These are phyloP conservation scores for Hypena proboscidalis DNA, from an alignment of 2,888 invertebrate genomes.

Conservation along the genomic window DNA sequence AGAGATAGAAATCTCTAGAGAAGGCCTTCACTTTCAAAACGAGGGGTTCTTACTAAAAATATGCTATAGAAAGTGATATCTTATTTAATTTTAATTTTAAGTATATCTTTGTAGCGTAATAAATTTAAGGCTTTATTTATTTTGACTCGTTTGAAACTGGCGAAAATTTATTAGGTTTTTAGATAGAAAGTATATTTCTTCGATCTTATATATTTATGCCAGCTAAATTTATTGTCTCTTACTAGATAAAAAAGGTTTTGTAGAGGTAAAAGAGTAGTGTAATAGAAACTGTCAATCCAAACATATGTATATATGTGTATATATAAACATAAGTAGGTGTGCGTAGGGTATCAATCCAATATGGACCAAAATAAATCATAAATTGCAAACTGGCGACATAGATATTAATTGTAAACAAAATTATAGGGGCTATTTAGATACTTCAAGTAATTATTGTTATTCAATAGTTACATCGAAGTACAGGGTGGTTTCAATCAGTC, in stretches of 20 bases:
- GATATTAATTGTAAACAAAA: conserved; percentile 9
- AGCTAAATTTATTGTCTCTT: conserved; percentile 8
- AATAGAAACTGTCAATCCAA: neutral
- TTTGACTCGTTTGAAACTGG: no score
- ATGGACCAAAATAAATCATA: conserved; percentile 25
- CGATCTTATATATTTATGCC: no score
- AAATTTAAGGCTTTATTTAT: no score
- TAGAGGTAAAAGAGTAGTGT: neutral
- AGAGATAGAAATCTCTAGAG: no score
- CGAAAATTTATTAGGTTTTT: no score
- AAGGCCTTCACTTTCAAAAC: no score
- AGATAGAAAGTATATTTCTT: no score
- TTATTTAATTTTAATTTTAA: no score
- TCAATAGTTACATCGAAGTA: conserved; percentile 43
- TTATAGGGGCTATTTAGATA: conserved; percentile 18
- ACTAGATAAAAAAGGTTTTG: no score
- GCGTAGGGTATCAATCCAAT: conserved; percentile 25
- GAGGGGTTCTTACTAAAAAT: no score
- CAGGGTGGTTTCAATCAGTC: conserved; percentile 68
- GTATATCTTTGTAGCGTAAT: no score
- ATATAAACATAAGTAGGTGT: conserved; percentile 3
- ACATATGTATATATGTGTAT: conserved; percentile 3
- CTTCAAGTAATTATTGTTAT: conserved; percentile 23
- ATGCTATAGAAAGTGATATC: no score
- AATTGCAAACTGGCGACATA: conserved; percentile 43